phyloP scores from a whole-genome alignment of 2,888 invertebrate genomes.

The Cataglyphis cursor region DNA sequence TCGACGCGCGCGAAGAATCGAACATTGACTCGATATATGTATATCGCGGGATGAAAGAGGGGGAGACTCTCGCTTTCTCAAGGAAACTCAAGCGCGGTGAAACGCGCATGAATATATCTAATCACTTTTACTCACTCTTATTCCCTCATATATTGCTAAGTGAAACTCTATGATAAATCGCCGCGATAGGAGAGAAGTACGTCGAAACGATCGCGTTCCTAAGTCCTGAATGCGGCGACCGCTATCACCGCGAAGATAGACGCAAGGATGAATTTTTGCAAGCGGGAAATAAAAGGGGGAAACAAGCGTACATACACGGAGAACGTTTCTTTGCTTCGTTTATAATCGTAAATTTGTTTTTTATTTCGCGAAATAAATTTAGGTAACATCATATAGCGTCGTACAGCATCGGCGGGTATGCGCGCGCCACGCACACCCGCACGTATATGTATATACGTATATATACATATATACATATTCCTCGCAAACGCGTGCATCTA shows the following conservation, averaged over 20 bases:
- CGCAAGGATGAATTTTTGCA: background rate
- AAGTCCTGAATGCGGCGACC: too few relatives aligned
- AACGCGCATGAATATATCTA: background rate
- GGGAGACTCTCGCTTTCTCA: slow-evolving; percentile 18
- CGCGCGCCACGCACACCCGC: slow-evolving; percentile 6
- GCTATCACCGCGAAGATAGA: too few relatives aligned
- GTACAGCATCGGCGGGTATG: slow-evolving; percentile 4
- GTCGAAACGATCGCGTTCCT: background rate
- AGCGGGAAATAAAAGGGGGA: background rate
- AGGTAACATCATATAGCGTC: slow-evolving; percentile 40
- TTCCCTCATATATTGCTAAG: background rate
- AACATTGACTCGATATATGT: background rate
- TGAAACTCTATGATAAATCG: slow-evolving; percentile 12
- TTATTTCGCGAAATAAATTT: slow-evolving; percentile 39
- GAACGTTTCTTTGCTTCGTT: background rate
- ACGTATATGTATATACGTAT: background rate
- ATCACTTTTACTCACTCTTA: slow-evolving; percentile 30
- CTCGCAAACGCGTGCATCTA: slow-evolving; percentile 46
- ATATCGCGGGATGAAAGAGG: background rate
- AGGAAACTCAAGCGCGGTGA: slow-evolving; percentile 7
- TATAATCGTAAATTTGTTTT: slow-evolving; percentile 14
- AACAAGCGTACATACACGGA: background rate
- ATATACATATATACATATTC: background rate
- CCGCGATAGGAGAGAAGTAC: background rate
- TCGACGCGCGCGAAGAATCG: background rate